Evolutionary conservation across 2,888 invertebrate genomes (phyloP).

Genomic region (Leucoma salicis): DNA sequence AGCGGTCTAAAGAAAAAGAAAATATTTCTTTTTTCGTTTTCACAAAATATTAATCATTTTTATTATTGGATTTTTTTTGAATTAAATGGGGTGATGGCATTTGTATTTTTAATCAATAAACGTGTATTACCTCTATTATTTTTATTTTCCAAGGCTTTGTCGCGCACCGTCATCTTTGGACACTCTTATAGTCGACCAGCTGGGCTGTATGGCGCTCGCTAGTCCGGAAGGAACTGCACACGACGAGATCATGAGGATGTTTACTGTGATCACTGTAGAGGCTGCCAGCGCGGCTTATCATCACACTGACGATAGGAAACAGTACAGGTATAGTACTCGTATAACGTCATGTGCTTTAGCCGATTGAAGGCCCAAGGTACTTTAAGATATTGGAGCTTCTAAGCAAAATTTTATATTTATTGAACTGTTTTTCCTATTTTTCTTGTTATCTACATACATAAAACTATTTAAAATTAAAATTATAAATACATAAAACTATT

Average conservation of each 20-base stretch:
- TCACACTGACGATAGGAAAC: slow-evolving; percentile 68
- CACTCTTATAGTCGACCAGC: slow-evolving; percentile 96
- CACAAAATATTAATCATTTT: too few species aligned
- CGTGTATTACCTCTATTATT: neutral
- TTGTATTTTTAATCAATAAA: too few species aligned
- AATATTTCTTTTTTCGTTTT: too few species aligned
- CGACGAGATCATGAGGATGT: slow-evolving; percentile 99
- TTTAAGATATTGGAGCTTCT: too few species aligned
- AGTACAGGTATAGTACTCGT: slow-evolving; percentile 58
- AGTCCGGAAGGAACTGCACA: slow-evolving; percentile 92
- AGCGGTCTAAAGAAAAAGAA: too few species aligned
- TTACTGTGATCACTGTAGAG: slow-evolving; percentile 96
- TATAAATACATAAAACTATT: too few species aligned
- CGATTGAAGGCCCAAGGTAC: neutral
- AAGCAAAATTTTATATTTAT: too few species aligned
- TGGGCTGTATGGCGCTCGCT: slow-evolving; percentile 98
- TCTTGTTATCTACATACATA: too few species aligned
- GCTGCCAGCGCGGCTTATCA: slow-evolving; percentile 87
- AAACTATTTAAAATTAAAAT: too few species aligned
- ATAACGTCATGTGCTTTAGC: neutral
- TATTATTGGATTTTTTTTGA: too few species aligned
- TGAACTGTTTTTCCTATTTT: too few species aligned
- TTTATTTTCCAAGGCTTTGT: slow-evolving; percentile 84
- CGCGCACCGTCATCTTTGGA: slow-evolving; percentile 96
- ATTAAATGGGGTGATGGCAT: too few species aligned